Percentiles rank a stretch among this genome's conserved stretches.
Conservation (phyloP, 2,888 invertebrate species). For the Chloroclysta siterata region DNA sequence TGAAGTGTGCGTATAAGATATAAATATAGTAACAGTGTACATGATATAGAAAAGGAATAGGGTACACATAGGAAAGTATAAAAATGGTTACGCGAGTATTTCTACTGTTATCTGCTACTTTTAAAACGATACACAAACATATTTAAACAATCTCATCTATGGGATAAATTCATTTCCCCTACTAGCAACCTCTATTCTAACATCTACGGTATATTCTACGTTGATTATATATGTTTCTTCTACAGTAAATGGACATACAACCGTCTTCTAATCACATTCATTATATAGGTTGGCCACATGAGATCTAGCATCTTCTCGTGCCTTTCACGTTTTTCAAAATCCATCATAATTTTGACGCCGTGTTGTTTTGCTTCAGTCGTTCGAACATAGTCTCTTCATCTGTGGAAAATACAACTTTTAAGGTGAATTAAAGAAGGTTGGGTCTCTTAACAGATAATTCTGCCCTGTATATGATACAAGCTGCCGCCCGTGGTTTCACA, state of each 20-base stretch:
- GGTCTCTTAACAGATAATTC: too few relatives aligned
- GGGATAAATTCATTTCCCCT: slow-evolving; percentile 62
- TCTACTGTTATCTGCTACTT: slow-evolving; percentile 44
- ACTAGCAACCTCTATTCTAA: slow-evolving; percentile 43
- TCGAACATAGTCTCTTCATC: slow-evolving; percentile 71
- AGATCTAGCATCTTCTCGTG: slow-evolving; percentile 50
- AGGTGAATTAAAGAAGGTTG: slow-evolving; percentile 5
- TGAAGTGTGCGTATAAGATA: slow-evolving; percentile 74
- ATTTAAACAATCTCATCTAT: slow-evolving; percentile 57
- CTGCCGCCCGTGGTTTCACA: too few relatives aligned
- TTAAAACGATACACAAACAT: slow-evolving; percentile 48
- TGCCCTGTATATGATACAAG: too few relatives aligned
- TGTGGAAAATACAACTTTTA: slow-evolving; percentile 50
- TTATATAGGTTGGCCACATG: slow-evolving; percentile 75
- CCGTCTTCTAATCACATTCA: slow-evolving; percentile 69
- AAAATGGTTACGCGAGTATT: slow-evolving; percentile 49
- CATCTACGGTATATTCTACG: slow-evolving; percentile 47
- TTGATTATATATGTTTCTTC: slow-evolving; percentile 60
- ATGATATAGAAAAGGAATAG: slow-evolving; percentile 32
- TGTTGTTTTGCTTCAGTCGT: slow-evolving; percentile 54
- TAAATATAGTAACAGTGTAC: slow-evolving; percentile 46
- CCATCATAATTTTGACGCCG: slow-evolving; percentile 38
- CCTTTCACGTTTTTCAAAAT: slow-evolving; percentile 35
- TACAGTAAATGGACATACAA: slow-evolving; percentile 84
- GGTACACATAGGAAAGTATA: slow-evolving; percentile 43